Evolutionary conservation across 2,888 invertebrate genomes (phyloP).

Genomic region (Drosophila trichaetosa): DNA sequence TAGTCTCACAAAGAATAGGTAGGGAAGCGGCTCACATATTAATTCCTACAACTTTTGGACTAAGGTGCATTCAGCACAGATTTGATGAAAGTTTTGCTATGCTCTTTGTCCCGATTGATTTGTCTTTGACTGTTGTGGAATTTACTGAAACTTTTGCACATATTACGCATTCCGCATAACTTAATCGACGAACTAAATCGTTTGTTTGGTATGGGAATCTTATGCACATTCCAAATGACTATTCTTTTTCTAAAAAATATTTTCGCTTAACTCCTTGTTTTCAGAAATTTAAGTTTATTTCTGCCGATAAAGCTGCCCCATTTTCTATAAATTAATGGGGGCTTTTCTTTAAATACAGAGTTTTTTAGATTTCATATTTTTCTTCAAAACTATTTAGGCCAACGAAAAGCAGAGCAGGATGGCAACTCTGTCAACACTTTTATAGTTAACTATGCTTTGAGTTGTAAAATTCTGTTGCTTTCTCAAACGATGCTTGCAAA

Average conservation of each 20-base stretch:
- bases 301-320: not conserved
- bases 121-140: slow-evolving; percentile 14
- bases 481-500: slow-evolving; percentile 2
- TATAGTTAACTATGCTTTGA: slow-evolving; percentile 1
- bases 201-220: not conserved
- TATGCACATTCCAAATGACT: not conserved
- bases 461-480: slow-evolving; percentile 4
- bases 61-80: slow-evolving; percentile 26
- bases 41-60: slow-evolving; percentile 19
- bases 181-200: not conserved
- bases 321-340: not conserved
- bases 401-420: slow-evolving; percentile 1
- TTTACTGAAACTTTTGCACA: not conserved
- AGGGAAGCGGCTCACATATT: slow-evolving; percentile 5
- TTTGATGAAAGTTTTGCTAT: slow-evolving; percentile 29
- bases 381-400: not conserved
- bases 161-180: slow-evolving; percentile 20
- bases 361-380: not conserved
- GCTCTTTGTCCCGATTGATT: slow-evolving; percentile 33
- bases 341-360: not conserved
- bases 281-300: not conserved
- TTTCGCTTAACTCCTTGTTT: not conserved
- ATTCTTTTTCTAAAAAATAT: not conserved
- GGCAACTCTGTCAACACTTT: slow-evolving; percentile 19
- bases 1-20: slow-evolving; percentile 15